A percentile compares a stretch with the other conserved stretches of the same genome.
Conservation (phyloP, 2,797 vertebrate species). For the Pampus argenteus region DNA sequence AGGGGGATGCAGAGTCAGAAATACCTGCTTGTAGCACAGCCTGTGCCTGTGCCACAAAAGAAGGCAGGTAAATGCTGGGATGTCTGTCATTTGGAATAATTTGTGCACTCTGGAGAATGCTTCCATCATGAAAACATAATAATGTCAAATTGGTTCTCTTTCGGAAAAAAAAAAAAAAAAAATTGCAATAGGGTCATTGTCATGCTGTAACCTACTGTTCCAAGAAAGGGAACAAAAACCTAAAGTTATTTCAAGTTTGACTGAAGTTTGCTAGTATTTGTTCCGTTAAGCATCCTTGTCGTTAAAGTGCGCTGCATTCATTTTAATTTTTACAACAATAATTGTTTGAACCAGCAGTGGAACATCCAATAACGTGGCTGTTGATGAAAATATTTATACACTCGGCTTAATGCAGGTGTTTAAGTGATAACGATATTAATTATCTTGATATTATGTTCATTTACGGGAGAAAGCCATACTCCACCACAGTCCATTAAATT, state of each 20-base stretch:
- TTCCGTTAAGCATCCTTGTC: slow-evolving; percentile 17
- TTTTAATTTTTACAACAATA: slow-evolving; percentile 18
- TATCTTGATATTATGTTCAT: slow-evolving; percentile 10
- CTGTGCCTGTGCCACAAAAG: background rate
- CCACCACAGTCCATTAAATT: background rate
- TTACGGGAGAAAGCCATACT: slow-evolving; percentile 11
- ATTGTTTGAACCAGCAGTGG: background rate
- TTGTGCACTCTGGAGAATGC: slow-evolving; percentile 43
- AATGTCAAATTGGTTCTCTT: slow-evolving; percentile 44
- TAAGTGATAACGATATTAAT: slow-evolving; percentile 21
- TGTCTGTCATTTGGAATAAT: slow-evolving; percentile 39
- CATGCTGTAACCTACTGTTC: slow-evolving; percentile 11
- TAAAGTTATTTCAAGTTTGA: slow-evolving; percentile 47
- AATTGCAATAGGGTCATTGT: slow-evolving; percentile 39
- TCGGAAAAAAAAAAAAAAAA: too few relatives aligned
- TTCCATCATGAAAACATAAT: slow-evolving; percentile 46
- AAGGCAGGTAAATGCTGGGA: slow-evolving; percentile 17
- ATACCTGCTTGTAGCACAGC: background rate
- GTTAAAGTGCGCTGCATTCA: slow-evolving; percentile 2
- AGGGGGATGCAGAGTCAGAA: background rate
- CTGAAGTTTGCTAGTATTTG: slow-evolving; percentile 19
- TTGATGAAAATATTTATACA: slow-evolving; percentile 2
- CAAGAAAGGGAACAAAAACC: slow-evolving; percentile 37
- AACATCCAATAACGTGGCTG: background rate
- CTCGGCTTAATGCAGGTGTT: slow-evolving; percentile 8